Evolutionary conservation across 2,113 vertebrate species (phyloP).

Genomic region (Pungitius pungitius): DNA sequence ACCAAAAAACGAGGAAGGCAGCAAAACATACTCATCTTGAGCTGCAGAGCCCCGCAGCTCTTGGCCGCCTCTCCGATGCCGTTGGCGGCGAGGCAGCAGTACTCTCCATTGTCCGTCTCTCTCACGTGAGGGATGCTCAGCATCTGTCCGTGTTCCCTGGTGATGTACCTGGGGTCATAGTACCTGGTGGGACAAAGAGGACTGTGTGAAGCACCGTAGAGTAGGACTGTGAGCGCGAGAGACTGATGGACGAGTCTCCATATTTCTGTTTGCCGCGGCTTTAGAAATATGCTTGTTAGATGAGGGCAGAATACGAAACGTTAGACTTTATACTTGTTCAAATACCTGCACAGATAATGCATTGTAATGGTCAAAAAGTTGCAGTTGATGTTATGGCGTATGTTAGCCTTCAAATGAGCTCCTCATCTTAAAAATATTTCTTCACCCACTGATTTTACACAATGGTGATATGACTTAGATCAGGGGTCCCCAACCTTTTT

Average conservation of each 20-base stretch:
- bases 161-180: slow-evolving; percentile 90
- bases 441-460: too few species aligned
- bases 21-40: slow-evolving; percentile 96
- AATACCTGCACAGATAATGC: not conserved
- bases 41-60: slow-evolving; percentile 96
- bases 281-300: not conserved
- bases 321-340: not conserved
- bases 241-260: not conserved
- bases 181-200: slow-evolving; percentile 77
- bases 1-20: not conserved
- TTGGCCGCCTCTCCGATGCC: slow-evolving; percentile 88
- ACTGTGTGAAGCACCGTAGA: not conserved
- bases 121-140: slow-evolving; percentile 90
- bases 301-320: not conserved
- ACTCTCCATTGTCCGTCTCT: slow-evolving; percentile 92
- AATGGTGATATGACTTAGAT: not conserved
- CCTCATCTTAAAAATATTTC: not conserved
- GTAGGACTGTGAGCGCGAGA: not conserved
- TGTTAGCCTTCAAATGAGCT: not conserved
- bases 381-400: not conserved
- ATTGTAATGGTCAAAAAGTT: not conserved
- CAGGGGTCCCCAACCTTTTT: too few species aligned
- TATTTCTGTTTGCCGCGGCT: not conserved
- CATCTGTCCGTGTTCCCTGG: slow-evolving; percentile 91
- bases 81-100: slow-evolving; percentile 91